phyloP scores from a whole-genome alignment of 2,113 vertebrate genomes.

The Cebidichthys violaceus region DNA sequence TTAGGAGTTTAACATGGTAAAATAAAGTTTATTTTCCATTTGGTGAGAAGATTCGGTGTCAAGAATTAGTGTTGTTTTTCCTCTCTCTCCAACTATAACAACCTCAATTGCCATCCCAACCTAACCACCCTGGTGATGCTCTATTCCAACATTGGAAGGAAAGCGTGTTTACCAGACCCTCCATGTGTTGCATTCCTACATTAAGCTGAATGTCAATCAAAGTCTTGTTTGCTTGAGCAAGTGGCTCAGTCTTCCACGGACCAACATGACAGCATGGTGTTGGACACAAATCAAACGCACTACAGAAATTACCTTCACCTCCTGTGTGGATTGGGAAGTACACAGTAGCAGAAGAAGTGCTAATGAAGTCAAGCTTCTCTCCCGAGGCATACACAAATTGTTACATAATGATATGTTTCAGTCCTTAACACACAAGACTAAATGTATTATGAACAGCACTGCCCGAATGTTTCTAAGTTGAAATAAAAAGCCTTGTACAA shows the following conservation, averaged over 20 bases:
- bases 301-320: slow-evolving; percentile 1
- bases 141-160: slow-evolving; percentile 46
- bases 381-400: not conserved
- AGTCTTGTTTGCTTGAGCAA: slow-evolving; percentile 33
- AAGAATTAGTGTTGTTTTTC: slow-evolving; percentile 50
- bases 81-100: slow-evolving; percentile 42
- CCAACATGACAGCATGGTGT: slow-evolving; percentile 33
- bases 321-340: not conserved
- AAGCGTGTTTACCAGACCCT: slow-evolving; percentile 56
- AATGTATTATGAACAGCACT: slow-evolving; percentile 2
- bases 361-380: not conserved
- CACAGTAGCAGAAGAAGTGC: not conserved
- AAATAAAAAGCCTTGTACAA: slow-evolving; percentile 12
- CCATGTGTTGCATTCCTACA: slow-evolving; percentile 52
- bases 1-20: slow-evolving; percentile 15
- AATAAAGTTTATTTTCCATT: slow-evolving; percentile 8
- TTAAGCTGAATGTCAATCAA: slow-evolving; percentile 61
- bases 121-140: slow-evolving; percentile 21
- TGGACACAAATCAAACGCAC: slow-evolving; percentile 37
- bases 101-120: slow-evolving; percentile 38
- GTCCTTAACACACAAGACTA: not conserved
- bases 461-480: not conserved
- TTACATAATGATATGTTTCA: not conserved
- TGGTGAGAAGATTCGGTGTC: slow-evolving; percentile 38
- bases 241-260: slow-evolving; percentile 11